Evolutionary conservation across 1,140 invertebrate genomes (phyloP), one percentile per base, ranked within the genome.

Genomic region (Solenopsis invicta): DNA sequence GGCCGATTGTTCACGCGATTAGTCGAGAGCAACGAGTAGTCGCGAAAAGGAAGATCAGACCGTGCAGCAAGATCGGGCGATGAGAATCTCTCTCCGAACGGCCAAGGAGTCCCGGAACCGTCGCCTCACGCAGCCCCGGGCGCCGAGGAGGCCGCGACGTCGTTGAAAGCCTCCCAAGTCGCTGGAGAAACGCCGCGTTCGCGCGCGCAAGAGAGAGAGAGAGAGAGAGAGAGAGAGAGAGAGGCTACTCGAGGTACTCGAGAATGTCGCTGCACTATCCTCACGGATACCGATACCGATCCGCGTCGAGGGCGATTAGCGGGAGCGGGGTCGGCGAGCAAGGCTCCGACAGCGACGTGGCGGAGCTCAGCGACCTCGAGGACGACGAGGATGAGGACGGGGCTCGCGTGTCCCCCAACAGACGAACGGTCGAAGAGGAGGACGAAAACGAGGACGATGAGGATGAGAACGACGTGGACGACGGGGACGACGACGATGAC

Each of bases 371-470:
- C 85, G 95, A 96, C 81, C 89, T 95, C 67, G 95, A 95, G 88
- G 93, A 94, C 64, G 96, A 96, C 86, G 97, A 96, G 88, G 97
- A 96, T 3, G 96, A 96, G 72, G 96, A 96, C 34, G 95, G 94
- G 45, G 87, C 95, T 45, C 95, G 75, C 8, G 66, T 54, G 6
- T 45, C 62, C 45, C 52, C 18, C 12, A 50, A 77, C 9, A 80
- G 76, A 41, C 89, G 59, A 12, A 18, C 56, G 18, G n/a, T 77
- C 34, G 52, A 41, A 24, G 95, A 94, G 71, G 91, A 93, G 48
- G 96, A 96, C 75, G 97, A 96, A 75, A 96, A 96, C 0, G 96
- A 96, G 48, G 95, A 96, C 9, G 95, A 95, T 34, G 86, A 95
- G 16, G 95, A 89, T 2, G 91, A 90, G 8, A 91, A 92, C 12